Evolutionary conservation across 2,113 vertebrate species (phyloP), one percentile per base, ranked within the genome.

Genomic region (Pelmatolapia mariae): DNA sequence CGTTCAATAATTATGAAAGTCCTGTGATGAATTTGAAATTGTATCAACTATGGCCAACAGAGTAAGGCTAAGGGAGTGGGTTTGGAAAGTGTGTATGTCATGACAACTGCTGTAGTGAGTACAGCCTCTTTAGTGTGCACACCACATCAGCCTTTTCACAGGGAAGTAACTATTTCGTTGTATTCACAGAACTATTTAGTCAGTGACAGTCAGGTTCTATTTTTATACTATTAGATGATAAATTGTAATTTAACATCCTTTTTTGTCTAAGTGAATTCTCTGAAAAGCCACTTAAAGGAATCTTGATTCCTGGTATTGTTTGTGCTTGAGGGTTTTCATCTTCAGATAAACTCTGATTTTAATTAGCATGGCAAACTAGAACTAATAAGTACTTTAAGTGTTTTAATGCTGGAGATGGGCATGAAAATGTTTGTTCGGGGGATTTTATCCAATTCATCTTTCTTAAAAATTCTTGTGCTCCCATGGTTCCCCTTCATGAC

Each of bases 31-130:
- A 81, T 80, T 36, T 85, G 38, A 66, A 31, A 82, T n/a, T 85
- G 61, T 45, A 73, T 87, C 73, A 22, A 22, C 47, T 87, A 66
- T 3, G 80, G 83, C 50, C 63, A 24, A 86, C 19, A 22, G 91
- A 93, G 85, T 87, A 89, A 87, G 87, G 85, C 85, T 84, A 18
- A 15, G 79, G 61, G 54, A 71, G 4, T 24, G 83, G 24, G 24
- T 56, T 16, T 12, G 29, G 43, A 79, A 89, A 57, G 40, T 29
- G 53, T 45, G 89, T 80, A 38, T 59, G 86, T 92, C 81, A 79
- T 84, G 80, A 76, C 89, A 92, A 83, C 92, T 90, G 90, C 68
- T 52, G 31, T 33, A 36, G 61, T 89, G 47, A 87, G 86, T 59
- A 29, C 19, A 82, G 22, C 66, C 29, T 7, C 12, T 36, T 29